Evolutionary conservation across 2,797 vertebrate species (phyloP).

Genomic region (Distichodus sexfasciatus): DNA sequence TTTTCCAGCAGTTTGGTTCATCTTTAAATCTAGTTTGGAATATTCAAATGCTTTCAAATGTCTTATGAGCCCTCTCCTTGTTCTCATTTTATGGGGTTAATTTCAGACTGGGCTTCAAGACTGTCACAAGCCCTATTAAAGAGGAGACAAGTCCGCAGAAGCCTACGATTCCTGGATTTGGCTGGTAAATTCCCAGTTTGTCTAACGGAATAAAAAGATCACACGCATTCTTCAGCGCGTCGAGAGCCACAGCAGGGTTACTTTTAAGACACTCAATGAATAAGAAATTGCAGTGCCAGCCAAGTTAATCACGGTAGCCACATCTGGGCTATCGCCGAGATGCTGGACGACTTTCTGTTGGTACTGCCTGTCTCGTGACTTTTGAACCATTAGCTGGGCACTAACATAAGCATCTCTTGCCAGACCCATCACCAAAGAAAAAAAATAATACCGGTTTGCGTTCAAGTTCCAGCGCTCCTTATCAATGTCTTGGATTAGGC

Average conservation of each 20-base stretch:
- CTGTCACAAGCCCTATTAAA: conserved; percentile 81
- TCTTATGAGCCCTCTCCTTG: not conserved
- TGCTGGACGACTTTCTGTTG: conserved; percentile 56
- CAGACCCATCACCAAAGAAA: conserved; percentile 80
- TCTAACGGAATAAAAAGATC: conserved; percentile 89
- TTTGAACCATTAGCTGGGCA: conserved; percentile 72
- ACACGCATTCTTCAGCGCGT: conserved; percentile 86
- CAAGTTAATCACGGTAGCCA: conserved; percentile 62
- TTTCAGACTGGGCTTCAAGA: conserved; percentile 79
- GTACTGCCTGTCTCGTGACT: conserved; percentile 55
- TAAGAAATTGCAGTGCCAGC: too few species aligned
- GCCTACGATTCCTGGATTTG: conserved; percentile 81
- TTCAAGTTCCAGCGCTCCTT: conserved; percentile 79
- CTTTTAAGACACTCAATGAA: conserved; percentile 74
- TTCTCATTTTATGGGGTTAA: conserved; percentile 64
- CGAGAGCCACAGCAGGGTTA: conserved; percentile 82
- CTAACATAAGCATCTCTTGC: conserved; percentile 81
- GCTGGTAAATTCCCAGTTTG: conserved; percentile 80
- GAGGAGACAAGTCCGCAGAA: conserved; percentile 91
- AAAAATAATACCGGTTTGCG: conserved; percentile 81
- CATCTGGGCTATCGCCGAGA: conserved; percentile 49
- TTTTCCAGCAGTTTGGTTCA: too few species aligned
- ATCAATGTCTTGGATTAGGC: conserved; percentile 71
- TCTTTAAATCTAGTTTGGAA: too few species aligned
- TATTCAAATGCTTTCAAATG: too few species aligned